Evolutionary conservation across 2,113 vertebrate species (phyloP).

Genomic region (Pleuronectes platessa): DNA sequence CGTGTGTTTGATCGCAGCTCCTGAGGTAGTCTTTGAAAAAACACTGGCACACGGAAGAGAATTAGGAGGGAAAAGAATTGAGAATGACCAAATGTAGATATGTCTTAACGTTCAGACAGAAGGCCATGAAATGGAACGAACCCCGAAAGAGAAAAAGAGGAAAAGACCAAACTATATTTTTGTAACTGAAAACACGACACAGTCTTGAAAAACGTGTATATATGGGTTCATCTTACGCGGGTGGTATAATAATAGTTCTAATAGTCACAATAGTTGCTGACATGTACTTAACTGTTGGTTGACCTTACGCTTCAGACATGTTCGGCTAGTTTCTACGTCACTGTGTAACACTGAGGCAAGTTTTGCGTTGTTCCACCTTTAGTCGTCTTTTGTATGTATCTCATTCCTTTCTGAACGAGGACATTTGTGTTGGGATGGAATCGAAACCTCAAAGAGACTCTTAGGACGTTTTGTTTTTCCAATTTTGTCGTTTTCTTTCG

Average conservation of each 20-base stretch:
- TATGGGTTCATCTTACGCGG: slow-evolving; percentile 49
- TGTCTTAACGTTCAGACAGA: slow-evolving; percentile 63
- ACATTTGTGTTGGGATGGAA: slow-evolving; percentile 36
- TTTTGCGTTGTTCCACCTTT: slow-evolving; percentile 29
- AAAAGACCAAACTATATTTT: slow-evolving; percentile 80
- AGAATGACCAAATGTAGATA: slow-evolving; percentile 72
- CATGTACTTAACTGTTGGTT: slow-evolving; percentile 57
- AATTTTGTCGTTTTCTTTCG: slow-evolving; percentile 28
- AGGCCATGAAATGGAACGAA: slow-evolving; percentile 72
- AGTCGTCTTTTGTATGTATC: slow-evolving; percentile 24
- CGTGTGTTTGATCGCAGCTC: slow-evolving; percentile 9
- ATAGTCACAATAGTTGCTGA: slow-evolving; percentile 59
- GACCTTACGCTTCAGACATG: slow-evolving; percentile 49
- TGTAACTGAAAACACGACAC: slow-evolving; percentile 50
- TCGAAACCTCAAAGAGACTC: slow-evolving; percentile 34
- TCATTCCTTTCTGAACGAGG: slow-evolving; percentile 36
- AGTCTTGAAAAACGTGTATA: slow-evolving; percentile 52
- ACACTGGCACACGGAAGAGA: slow-evolving; percentile 54
- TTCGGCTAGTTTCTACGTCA: slow-evolving; percentile 42
- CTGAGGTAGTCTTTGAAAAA: slow-evolving; percentile 65
- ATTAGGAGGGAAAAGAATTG: background rate
- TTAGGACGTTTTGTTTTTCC: slow-evolving; percentile 17
- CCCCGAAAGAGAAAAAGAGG: slow-evolving; percentile 17
- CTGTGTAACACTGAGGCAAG: slow-evolving; percentile 38
- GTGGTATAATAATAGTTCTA: slow-evolving; percentile 67